Percentiles rank a stretch among this genome's conserved stretches.
Evolutionary conservation across 2,113 vertebrate genomes (phyloP).

Genomic region (Strix uralensis): DNA sequence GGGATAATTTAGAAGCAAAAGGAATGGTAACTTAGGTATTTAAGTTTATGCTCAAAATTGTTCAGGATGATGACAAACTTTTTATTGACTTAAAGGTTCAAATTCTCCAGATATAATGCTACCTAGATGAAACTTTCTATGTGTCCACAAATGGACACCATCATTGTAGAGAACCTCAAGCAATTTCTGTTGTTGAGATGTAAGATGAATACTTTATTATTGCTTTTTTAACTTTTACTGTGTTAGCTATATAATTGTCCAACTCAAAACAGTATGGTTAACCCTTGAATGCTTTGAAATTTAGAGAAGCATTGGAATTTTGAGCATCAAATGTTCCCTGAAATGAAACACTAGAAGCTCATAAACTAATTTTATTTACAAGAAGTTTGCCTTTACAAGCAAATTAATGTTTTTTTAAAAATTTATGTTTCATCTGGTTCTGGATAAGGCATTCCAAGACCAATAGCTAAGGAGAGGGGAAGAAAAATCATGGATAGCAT

Average conservation of each 20-base stretch:
- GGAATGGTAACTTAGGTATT: background rate
- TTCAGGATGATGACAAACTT: background rate
- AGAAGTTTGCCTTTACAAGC: background rate
- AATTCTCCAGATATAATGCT: background rate
- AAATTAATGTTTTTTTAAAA: background rate
- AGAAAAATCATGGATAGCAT: background rate
- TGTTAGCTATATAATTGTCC: background rate
- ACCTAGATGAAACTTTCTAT: background rate
- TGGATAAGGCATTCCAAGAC: background rate
- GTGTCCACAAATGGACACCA: background rate
- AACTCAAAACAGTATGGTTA: background rate
- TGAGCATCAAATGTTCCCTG: background rate
- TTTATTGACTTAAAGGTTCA: background rate
- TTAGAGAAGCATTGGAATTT: background rate
- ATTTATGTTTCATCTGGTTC: background rate
- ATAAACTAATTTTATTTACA: background rate
- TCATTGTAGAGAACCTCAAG: background rate
- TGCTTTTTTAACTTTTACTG: background rate
- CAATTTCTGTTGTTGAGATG: rapidly evolving
- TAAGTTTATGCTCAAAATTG: background rate
- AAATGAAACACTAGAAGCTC: background rate
- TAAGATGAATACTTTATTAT: background rate
- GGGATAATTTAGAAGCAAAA: background rate
- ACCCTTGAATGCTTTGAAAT: background rate
- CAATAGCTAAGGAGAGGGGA: background rate